Evolutionary conservation across 1,140 invertebrate species (phyloP), one percentile per base, ranked within the genome.

Genomic region (Ganaspis sp.): DNA sequence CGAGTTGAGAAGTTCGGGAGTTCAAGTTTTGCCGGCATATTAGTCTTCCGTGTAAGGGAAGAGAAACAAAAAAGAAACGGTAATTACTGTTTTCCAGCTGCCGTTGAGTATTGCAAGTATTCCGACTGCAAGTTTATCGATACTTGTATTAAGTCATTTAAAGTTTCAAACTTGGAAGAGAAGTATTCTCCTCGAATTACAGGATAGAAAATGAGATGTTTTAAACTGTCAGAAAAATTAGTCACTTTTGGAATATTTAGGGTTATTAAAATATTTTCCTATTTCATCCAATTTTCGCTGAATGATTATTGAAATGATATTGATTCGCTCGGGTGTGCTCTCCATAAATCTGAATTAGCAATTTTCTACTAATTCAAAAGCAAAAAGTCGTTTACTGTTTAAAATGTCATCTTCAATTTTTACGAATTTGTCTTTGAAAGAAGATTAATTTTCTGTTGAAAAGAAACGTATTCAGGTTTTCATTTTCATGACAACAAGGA

Each of bases 71-170:
- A 64, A 64, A 15, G 21, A 64, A 64, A 34, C 58, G 58, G 23
- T 64, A 64, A 64, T 64, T 64, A 64, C 58, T 64, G 23, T 64
- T 64, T 34, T 64, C 23, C 21, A 64, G 58, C 26, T 64, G 58
- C 21, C 58, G 26, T 29, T 26, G 23, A 19, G 11, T 64, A 64
- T 64, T n/a, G 23, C 23, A 64, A 64, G 54, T 29, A 64, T 64
- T 64, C 12, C 58, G n/a, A 64, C 26, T 64, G 26, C 15, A 34
- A 34, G 58, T 64, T 64, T 34, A 64, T 34, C 58, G 58, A 26
- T 29, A 64, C 58, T 29, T n/a, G 26, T 64, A 64, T 64, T 64
- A 15, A 64, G 58, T 64, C 26, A 64, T 64, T 64, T 29, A 64
- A 64, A 64, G 58, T 34, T 64, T 64, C 26, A 23, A 58, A 21